These are phyloP conservation scores for Drosophila kohkoa DNA, from an alignment of 1,140 invertebrate genomes.

Conservation along the genomic window DNA sequence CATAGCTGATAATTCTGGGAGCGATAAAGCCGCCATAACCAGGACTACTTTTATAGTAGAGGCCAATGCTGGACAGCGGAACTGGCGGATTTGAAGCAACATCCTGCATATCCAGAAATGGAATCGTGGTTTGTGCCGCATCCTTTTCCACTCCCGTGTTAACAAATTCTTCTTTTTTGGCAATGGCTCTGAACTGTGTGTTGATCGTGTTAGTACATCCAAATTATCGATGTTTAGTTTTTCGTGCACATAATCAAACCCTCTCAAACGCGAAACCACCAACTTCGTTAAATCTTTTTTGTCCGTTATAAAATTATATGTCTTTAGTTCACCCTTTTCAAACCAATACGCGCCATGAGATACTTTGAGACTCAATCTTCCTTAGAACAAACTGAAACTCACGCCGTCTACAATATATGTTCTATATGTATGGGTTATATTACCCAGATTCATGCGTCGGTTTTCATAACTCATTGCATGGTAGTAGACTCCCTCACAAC, in stretches of 20 bases:
- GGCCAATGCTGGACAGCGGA: background rate
- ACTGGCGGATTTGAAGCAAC: background rate
- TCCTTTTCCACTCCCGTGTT: background rate
- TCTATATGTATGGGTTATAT: background rate
- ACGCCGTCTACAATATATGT: background rate
- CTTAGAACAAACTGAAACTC: background rate
- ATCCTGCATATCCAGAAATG: constrained; percentile 2
- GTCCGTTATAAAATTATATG: background rate
- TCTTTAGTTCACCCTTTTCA: background rate
- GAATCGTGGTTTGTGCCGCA: too few relatives aligned
- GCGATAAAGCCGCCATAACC: background rate
- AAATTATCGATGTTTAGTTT: background rate
- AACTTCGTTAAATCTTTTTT: background rate
- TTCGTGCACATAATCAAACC: background rate
- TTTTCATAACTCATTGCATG: too few relatives aligned
- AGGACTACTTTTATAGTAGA: background rate
- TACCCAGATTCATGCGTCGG: background rate
- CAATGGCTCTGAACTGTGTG: background rate
- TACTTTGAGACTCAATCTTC: background rate
- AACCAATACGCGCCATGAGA: background rate
- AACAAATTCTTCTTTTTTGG: background rate
- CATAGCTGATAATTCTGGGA: background rate
- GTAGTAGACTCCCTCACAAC: background rate
- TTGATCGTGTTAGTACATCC: background rate
- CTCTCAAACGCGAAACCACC: too few relatives aligned